Percentiles rank a stretch among this genome's conserved stretches.
These are phyloP conservation scores for Syrrhaptes paradoxus DNA, from an alignment of 2,113 vertebrate species.

Conservation along the genomic window DNA sequence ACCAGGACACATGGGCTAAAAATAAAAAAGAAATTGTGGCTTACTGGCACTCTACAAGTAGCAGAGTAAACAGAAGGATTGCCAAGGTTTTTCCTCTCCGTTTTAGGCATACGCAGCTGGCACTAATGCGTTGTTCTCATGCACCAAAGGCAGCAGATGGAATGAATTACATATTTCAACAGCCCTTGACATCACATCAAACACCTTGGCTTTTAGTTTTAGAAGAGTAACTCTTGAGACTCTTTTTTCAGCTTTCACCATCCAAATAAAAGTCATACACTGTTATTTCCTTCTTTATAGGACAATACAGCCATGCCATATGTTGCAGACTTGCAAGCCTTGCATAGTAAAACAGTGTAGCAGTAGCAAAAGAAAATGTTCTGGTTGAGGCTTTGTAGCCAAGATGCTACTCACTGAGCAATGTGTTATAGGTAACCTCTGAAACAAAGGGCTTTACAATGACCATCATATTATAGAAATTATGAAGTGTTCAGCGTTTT, in stretches of 20 bases:
- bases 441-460: background rate
- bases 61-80: background rate
- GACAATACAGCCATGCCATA: slow-evolving; percentile 7
- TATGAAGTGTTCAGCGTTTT: background rate
- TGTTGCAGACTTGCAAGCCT: slow-evolving; percentile 13
- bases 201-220: slow-evolving; percentile 69
- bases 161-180: slow-evolving; percentile 74
- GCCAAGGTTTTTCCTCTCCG: slow-evolving; percentile 29
- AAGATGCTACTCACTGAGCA: background rate
- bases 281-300: slow-evolving; percentile 47
- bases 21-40: background rate
- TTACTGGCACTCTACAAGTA: slow-evolving; percentile 34
- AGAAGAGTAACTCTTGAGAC: slow-evolving; percentile 44
- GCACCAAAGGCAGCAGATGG: slow-evolving; percentile 64
- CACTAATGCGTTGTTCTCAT: background rate
- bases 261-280: slow-evolving; percentile 4
- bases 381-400: background rate
- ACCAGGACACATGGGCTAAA: background rate
- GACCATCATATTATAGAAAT: fast-evolving
- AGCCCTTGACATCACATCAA: slow-evolving; percentile 70
- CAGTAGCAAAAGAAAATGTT: background rate
- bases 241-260: background rate
- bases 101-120: slow-evolving; percentile 58
- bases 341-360: background rate
- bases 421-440: background rate